Evolutionary conservation across 2,888 invertebrate genomes (phyloP), one percentile per base, ranked within the genome.

Genomic region (Dasypogon diadema): DNA sequence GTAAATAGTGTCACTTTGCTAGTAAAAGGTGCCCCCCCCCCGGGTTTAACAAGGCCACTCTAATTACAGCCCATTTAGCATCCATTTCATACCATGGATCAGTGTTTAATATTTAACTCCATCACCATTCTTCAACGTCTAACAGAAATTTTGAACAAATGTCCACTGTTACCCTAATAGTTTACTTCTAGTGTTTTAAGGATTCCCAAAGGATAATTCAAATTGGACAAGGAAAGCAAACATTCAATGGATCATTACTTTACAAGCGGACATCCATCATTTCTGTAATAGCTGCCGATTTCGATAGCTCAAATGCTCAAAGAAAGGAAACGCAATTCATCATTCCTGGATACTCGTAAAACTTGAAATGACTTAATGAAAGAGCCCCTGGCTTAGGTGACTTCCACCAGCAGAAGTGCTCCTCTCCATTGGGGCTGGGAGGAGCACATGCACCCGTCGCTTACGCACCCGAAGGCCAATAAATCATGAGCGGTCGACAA

Each of bases 401-500:
- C 70, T 70, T 68, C 70, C 54, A 54, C n/a, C 18, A 34, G 34
- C 70, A 70, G 70, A 70, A 70, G 70, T 70, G 70, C 54, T 70
- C 70, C 34, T 14, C n/a, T 10, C 70, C 34, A 24, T 12, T 10
- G 14, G 12, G 24, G 5, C 22, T 26, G 54, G 54, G 48, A 22
- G 18, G 54, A 12, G 21, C 21, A 54, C 54, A 70, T 70, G 70
- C 70, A 70, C 16, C 30, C 37, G 16, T 14, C 6, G 12, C 34
- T 48, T 12, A 70, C 70, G 58, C 68, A 78, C 78, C 78, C 77
- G 76, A 77, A 78, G 79, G 78, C 79, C 77, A 76, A 79, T 79
- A 79, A 79, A 79, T 79, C 79, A 79, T 65, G 72, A 72, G 65
- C 77, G 78, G 78, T 75, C 78, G 77, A 79, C 79, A 79, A 79